phyloP scores from a whole-genome alignment of 30 jellyfish, hydroid and myxozoan species.

The Rhopilema esculentum region DNA sequence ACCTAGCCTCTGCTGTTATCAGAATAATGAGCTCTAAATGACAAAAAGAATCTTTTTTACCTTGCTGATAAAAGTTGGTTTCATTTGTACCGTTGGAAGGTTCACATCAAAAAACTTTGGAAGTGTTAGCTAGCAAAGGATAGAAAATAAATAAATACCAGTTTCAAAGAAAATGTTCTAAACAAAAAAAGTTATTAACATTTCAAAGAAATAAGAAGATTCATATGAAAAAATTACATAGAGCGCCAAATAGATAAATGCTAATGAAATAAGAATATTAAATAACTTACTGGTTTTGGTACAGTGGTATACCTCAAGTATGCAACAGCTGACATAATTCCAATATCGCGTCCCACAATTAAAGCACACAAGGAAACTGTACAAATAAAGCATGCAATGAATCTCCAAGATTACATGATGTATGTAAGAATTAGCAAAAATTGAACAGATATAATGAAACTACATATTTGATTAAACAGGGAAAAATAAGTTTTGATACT shows the following conservation, averaged over 20 bases:
- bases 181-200: background rate
- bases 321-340: slow-evolving; percentile 71
- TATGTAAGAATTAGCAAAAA: too few relatives aligned
- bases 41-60: background rate
- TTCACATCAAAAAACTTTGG: slow-evolving; percentile 80
- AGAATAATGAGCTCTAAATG: too few relatives aligned
- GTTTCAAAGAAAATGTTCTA: background rate
- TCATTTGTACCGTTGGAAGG: slow-evolving; percentile 87
- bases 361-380: slow-evolving; percentile 81
- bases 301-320: slow-evolving; percentile 83
- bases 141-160: background rate
- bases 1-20: too few relatives aligned
- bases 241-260: too few relatives aligned
- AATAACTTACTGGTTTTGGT: slow-evolving; percentile 87
- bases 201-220: background rate
- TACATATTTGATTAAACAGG: background rate
- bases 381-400: background rate
- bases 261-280: background rate
- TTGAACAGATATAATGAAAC: too few relatives aligned
- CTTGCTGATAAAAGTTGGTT: slow-evolving; percentile 94
- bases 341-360: slow-evolving; percentile 86
- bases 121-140: slow-evolving; percentile 61
- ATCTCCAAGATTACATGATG: background rate
- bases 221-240: too few relatives aligned
- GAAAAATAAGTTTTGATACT: background rate